These are phyloP conservation scores for Heteronetta atricapilla DNA, from an alignment of 2,113 vertebrate genomes.

Conservation along the genomic window DNA sequence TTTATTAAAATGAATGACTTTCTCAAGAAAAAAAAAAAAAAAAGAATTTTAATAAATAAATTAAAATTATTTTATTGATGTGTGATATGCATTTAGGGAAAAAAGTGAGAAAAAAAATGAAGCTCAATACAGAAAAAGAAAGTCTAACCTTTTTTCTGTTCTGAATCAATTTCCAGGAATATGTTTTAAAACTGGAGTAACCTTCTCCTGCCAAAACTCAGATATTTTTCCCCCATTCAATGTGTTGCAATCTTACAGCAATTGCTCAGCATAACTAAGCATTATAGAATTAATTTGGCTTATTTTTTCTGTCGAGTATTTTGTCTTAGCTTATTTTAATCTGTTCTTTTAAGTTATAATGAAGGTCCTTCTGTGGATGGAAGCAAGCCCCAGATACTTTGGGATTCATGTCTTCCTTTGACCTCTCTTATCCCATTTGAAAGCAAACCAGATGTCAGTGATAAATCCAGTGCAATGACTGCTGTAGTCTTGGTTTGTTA, in stretches of 20 bases:
- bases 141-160: background rate
- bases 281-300: background rate
- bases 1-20: constrained; percentile 14
- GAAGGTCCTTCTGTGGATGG: background rate
- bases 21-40: background rate
- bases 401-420: background rate
- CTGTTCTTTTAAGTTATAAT: background rate
- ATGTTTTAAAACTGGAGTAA: background rate
- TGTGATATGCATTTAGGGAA: background rate
- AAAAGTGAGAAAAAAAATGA: background rate
- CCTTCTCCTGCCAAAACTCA: background rate
- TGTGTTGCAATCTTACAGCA: background rate
- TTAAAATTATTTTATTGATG: background rate
- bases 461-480: background rate
- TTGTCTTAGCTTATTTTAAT: background rate
- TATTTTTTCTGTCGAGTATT: background rate
- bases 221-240: background rate
- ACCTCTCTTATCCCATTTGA: background rate
- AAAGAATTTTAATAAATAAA: too few species aligned
- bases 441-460: background rate
- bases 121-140: background rate
- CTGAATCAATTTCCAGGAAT: background rate
- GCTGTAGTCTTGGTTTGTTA: background rate
- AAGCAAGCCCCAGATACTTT: background rate
- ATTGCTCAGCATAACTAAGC: background rate